Conservation (phyloP, 92 coral and sea anemone genomes). For the Paramuricea clavata region DNA sequence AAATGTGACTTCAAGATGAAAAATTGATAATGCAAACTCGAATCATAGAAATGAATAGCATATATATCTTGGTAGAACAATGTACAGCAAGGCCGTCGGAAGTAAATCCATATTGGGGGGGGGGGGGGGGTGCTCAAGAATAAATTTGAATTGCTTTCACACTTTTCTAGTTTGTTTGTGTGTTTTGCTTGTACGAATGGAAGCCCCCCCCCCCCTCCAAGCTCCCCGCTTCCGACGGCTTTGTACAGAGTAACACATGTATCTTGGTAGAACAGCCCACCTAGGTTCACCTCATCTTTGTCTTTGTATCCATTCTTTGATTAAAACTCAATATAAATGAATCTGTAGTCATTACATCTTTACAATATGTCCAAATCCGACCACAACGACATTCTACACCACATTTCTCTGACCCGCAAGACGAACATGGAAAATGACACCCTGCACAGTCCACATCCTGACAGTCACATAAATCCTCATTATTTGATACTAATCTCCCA, state of each 20-base stretch:
- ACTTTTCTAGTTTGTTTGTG: too few relatives aligned
- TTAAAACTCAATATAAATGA: slow-evolving; percentile 61
- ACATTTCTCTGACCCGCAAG: slow-evolving; percentile 98
- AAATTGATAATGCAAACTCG: too few relatives aligned
- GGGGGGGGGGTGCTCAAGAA: too few relatives aligned
- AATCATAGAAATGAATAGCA: too few relatives aligned
- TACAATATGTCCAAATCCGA: slow-evolving; percentile 88
- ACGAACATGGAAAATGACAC: slow-evolving; percentile 91
- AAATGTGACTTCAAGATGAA: too few relatives aligned
- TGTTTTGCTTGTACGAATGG: too few relatives aligned
- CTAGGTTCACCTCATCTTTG: neutral
- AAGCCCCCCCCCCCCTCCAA: too few relatives aligned
- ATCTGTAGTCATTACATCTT: slow-evolving; percentile 79
- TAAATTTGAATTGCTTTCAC: too few relatives aligned
- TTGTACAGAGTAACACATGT: too few relatives aligned
- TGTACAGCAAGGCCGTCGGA: too few relatives aligned
- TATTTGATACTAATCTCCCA: slow-evolving; percentile 84
- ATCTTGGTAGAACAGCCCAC: neutral
- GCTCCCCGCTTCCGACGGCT: neutral
- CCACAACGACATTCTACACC: slow-evolving; percentile 97
- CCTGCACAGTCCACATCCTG: slow-evolving; percentile 93
- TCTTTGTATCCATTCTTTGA: slow-evolving; percentile 6
- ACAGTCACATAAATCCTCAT: slow-evolving; percentile 92
- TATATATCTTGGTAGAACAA: too few relatives aligned
- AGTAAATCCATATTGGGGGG: too few relatives aligned